These are phyloP conservation scores for Dendrocincla tyrannina DNA, from an alignment of 2,797 vertebrate genomes.

Conservation along the genomic window DNA sequence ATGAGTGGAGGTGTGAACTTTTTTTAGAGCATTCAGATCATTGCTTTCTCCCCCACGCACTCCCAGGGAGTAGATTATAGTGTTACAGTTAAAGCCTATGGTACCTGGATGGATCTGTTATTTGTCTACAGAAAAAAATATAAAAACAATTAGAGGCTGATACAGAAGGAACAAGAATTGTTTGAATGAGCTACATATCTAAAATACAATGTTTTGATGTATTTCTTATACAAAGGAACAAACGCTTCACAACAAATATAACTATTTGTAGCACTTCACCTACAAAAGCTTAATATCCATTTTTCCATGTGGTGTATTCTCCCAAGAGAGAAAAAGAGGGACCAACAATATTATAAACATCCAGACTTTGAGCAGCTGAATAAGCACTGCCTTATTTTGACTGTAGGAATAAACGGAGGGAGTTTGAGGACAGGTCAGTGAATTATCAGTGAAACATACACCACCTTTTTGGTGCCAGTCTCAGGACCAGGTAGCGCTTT, in stretches of 20 bases:
- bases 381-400: neutral
- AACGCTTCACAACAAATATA: neutral
- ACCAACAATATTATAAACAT: neutral
- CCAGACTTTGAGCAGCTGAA: neutral
- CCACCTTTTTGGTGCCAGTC: neutral
- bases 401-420: neutral
- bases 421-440: neutral
- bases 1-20: neutral
- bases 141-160: neutral
- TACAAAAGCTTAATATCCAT: neutral
- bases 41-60: neutral
- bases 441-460: neutral
- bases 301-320: neutral
- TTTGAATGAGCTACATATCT: neutral
- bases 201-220: neutral
- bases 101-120: neutral
- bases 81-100: neutral
- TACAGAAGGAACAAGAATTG: neutral
- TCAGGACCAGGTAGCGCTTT: neutral
- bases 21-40: neutral
- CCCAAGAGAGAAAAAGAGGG: neutral
- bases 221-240: neutral
- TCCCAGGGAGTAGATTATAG: neutral
- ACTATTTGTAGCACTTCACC: neutral
- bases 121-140: neutral